These are phyloP conservation scores for Hymenopus coronatus DNA, from an alignment of 2,888 invertebrate species.

Conservation along the genomic window DNA sequence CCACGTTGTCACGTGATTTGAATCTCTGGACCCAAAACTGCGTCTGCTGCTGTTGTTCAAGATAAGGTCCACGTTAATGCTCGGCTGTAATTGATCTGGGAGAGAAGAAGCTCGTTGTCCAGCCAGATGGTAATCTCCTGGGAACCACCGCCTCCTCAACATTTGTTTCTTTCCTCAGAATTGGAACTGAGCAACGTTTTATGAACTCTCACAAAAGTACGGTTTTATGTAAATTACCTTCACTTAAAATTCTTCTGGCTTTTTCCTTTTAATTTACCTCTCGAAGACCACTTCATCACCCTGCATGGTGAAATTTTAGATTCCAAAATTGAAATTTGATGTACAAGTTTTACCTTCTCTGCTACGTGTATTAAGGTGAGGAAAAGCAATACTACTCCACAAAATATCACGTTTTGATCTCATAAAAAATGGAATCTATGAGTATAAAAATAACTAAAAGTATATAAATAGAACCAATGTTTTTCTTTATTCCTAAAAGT, in stretches of 20 bases:
- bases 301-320: no score
- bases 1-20: neutral
- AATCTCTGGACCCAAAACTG: neutral
- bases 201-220: neutral
- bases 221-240: neutral
- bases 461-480: no score
- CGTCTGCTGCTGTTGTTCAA: neutral
- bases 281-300: no score
- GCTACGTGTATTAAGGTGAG: no score
- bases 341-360: no score
- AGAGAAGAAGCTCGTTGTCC: neutral
- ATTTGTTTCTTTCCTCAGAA: neutral
- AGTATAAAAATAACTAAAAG: no score
- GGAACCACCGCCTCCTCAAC: neutral
- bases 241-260: neutral
- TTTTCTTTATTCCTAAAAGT: no score
- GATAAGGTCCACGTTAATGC: neutral
- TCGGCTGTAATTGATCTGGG: neutral
- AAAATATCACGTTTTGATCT: no score
- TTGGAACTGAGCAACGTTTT: neutral
- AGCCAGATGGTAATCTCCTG: neutral
- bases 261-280: no score
- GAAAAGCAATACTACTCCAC: no score
- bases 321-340: no score
- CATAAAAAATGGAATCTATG: no score